phyloP scores from a whole-genome alignment of 30 jellyfish, hydroid and myxozoan species.

The Nemopilema nomurai region DNA sequence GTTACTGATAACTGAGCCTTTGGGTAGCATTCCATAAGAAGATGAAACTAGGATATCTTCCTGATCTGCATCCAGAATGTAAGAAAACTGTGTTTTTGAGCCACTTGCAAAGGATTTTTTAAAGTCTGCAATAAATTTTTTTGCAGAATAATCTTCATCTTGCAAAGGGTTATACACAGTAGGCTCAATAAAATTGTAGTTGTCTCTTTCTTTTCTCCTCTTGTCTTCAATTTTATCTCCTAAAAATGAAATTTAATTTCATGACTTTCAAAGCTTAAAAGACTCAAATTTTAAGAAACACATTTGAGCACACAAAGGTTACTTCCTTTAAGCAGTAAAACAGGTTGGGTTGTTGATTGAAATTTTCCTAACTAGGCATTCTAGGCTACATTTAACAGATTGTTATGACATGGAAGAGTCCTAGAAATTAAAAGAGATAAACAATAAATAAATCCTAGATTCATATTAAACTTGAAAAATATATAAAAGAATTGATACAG shows the following conservation, averaged over 20 bases:
- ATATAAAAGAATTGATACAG: neutral
- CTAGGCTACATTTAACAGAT: no score
- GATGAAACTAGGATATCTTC: neutral
- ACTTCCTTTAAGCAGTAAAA: neutral
- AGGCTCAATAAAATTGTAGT: neutral
- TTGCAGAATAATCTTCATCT: neutral
- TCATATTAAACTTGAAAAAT: neutral
- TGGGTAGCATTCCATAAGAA: neutral
- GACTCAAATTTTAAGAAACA: neutral
- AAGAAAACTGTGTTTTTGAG: neutral
- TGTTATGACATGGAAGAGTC: neutral
- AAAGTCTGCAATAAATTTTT: neutral
- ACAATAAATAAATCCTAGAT: neutral
- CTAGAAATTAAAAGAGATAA: neutral
- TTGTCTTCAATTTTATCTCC: neutral
- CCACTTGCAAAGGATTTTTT: neutral
- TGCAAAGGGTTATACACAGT: conserved; percentile 4
- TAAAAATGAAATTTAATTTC: neutral
- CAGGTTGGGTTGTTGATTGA: neutral
- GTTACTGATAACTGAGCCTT: neutral
- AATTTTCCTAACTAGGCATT: neutral
- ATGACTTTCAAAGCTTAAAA: neutral
- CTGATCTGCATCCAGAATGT: neutral
- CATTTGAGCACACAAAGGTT: neutral
- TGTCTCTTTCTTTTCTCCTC: conserved; percentile 7